A percentile compares a stretch with the other conserved stretches of the same genome.
Conservation (phyloP, 2,888 invertebrate genomes). For the Brachylomia viminalis region DNA sequence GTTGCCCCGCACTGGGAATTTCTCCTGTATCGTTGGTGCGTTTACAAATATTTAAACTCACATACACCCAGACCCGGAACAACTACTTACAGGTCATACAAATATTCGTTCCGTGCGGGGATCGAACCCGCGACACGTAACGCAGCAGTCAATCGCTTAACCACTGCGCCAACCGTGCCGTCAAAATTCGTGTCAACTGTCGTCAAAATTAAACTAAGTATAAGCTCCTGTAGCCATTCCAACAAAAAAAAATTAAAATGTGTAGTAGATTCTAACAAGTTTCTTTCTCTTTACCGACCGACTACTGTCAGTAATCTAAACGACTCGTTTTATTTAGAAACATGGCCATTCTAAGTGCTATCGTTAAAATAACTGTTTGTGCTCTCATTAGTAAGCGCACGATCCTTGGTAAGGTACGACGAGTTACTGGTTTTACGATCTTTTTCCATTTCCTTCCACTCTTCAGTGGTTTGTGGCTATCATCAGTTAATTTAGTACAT, state of each 20-base stretch:
- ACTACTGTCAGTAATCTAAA: constrained; percentile 29
- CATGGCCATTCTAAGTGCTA: constrained; percentile 49
- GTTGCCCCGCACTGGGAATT: too few relatives aligned
- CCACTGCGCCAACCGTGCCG: too few relatives aligned
- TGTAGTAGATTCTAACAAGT: background rate
- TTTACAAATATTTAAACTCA: too few relatives aligned
- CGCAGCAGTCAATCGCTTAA: too few relatives aligned
- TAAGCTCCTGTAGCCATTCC: background rate
- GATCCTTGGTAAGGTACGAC: constrained; percentile 33
- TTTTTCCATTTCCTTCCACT: constrained; percentile 43
- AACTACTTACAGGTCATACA: too few relatives aligned
- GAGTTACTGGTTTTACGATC: constrained; percentile 51
- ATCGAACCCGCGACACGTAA: too few relatives aligned
- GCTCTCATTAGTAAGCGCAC: constrained; percentile 54
- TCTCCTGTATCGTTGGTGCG: too few relatives aligned
- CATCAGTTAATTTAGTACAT: constrained; percentile 49
- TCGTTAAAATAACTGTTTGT: constrained; percentile 58
- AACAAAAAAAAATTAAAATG: background rate
- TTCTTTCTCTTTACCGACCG: constrained; percentile 1
- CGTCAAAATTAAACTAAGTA: too few relatives aligned
- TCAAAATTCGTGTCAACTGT: too few relatives aligned
- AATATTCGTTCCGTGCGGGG: too few relatives aligned
- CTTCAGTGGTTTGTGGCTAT: constrained; percentile 42
- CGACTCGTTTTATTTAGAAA: constrained; percentile 47
- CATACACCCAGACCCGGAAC: too few relatives aligned